These are phyloP conservation scores for Anthophora plumipes DNA, from an alignment of 2,888 invertebrate genomes.

Conservation along the genomic window DNA sequence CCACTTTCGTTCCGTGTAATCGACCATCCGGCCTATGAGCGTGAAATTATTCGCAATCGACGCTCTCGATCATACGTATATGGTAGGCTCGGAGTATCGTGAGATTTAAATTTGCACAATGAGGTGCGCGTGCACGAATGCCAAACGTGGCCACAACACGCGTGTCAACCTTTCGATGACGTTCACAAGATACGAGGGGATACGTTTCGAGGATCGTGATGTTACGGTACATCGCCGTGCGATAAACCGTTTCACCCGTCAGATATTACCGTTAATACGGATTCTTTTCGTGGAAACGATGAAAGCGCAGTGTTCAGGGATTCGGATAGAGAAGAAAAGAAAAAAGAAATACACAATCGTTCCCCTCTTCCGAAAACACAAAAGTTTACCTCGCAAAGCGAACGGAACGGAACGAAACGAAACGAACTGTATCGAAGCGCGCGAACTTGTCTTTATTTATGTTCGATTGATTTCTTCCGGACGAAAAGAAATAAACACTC, in stretches of 20 bases:
- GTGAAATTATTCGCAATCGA: conserved; percentile 35
- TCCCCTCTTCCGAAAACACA: too few species aligned
- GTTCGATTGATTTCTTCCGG: too few species aligned
- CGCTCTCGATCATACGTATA: neutral
- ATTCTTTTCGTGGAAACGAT: neutral
- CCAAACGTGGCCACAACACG: neutral
- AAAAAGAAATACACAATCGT: too few species aligned
- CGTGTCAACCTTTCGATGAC: neutral
- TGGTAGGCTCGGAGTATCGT: neutral
- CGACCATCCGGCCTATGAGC: conserved; percentile 15
- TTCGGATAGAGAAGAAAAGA: too few species aligned
- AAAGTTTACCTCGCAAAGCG: neutral
- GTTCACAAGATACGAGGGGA: neutral
- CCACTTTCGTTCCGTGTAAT: conserved; percentile 24
- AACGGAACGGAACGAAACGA: neutral
- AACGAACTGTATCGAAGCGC: neutral
- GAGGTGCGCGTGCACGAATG: too few species aligned
- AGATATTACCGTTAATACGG: neutral
- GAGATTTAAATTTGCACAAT: conserved; percentile 4
- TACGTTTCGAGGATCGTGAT: too few species aligned
- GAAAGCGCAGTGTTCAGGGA: neutral
- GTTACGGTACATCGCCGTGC: neutral
- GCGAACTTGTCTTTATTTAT: neutral
- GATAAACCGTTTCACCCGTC: neutral
- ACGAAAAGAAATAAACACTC: conserved; percentile 67